These are phyloP conservation scores for Episyrphus balteatus DNA, from an alignment of 1,140 invertebrate genomes.

Conservation along the genomic window DNA sequence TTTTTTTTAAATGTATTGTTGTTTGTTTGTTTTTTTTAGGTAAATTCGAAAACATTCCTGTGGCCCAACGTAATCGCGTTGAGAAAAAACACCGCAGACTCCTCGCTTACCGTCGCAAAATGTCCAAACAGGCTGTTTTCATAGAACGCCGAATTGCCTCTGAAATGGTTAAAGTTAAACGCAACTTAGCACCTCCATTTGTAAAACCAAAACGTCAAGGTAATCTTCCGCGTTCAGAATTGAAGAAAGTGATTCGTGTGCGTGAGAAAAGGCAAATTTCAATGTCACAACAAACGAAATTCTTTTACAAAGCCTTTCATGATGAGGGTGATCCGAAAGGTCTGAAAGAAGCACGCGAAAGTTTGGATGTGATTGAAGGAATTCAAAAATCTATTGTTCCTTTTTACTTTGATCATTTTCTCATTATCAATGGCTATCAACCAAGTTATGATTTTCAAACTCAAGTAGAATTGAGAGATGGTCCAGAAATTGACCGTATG, in stretches of 20 bases:
- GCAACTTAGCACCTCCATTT: constrained; percentile 27
- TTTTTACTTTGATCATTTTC: constrained; percentile 34
- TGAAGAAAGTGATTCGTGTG: constrained; percentile 15
- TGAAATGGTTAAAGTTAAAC: constrained; percentile 27
- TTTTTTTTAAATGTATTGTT: background rate
- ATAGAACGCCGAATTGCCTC: constrained; percentile 26
- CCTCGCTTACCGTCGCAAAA: constrained; percentile 18
- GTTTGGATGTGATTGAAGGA: constrained; percentile 16
- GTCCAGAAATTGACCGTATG: constrained; percentile 19
- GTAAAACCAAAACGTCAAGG: constrained; percentile 17
- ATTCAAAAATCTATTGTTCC: constrained; percentile 31
- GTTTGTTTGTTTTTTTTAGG: constrained; percentile 3
- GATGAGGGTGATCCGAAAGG: constrained; percentile 16
- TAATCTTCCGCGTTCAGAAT: constrained; percentile 14
- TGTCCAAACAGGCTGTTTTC: constrained; percentile 23
- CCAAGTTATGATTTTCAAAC: constrained; percentile 35
- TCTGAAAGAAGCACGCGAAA: constrained; percentile 11
- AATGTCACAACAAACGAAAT: constrained; percentile 20
- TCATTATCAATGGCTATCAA: constrained; percentile 30
- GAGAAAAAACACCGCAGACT: constrained; percentile 17
- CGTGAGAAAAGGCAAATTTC: constrained; percentile 2
- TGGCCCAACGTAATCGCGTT: constrained; percentile 10
- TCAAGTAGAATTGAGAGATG: constrained; percentile 26
- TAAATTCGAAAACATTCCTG: constrained; percentile 25
- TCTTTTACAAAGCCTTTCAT: constrained; percentile 27